Evolutionary conservation across 1,140 invertebrate genomes (phyloP).

Genomic region (Hesperophylax magnus): DNA sequence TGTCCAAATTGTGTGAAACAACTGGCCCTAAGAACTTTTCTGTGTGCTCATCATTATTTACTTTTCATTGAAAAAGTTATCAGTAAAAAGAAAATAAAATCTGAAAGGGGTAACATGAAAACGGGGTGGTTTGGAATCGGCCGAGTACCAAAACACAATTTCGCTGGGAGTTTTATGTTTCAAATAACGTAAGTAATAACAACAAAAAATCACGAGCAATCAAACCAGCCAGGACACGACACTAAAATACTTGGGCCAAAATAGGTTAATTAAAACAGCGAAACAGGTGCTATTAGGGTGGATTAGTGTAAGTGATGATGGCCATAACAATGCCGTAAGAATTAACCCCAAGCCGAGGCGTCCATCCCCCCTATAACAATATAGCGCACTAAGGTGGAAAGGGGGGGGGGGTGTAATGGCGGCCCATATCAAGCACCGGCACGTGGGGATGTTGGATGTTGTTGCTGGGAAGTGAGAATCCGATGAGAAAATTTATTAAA

Average conservation of each 20-base stretch:
- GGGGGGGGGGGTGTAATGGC: constrained; percentile 21
- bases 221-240: neutral
- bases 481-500: constrained; percentile 31
- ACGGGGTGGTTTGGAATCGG: too few relatives aligned
- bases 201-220: neutral
- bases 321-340: constrained; percentile 33
- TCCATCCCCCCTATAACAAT: neutral
- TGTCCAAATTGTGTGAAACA: too few relatives aligned
- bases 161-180: too few relatives aligned
- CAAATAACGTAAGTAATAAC: too few relatives aligned
- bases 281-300: constrained; percentile 26
- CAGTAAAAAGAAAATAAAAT: too few relatives aligned
- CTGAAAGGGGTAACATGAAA: too few relatives aligned
- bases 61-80: too few relatives aligned
- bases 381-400: constrained; percentile 3
- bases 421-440: constrained; percentile 14
- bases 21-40: too few relatives aligned
- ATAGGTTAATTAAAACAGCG: constrained; percentile 30
- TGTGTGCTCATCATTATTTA: too few relatives aligned
- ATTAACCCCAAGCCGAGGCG: constrained; percentile 4
- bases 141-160: too few relatives aligned
- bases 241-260: neutral
- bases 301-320: constrained; percentile 35
- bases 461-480: neutral
- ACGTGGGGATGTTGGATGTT: constrained; percentile 2